Evolutionary conservation across 2,113 vertebrate genomes (phyloP).

Genomic region (Spea multiplicata): DNA sequence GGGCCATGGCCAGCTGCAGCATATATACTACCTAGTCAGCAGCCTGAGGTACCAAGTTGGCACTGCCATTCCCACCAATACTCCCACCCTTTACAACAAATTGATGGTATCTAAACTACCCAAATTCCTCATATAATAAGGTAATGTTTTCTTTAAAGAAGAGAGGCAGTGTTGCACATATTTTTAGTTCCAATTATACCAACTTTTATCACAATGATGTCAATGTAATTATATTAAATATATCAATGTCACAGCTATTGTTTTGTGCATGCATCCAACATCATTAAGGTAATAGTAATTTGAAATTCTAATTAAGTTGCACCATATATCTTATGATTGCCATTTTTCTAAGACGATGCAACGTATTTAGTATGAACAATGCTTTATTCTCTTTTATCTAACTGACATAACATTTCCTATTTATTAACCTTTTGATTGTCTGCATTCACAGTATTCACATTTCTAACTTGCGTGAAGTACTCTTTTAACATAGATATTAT

Average conservation of each 20-base stretch:
- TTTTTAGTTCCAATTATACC: too few relatives aligned
- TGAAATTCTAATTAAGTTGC: slow-evolving; percentile 34
- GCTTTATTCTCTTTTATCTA: neutral
- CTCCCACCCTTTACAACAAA: too few relatives aligned
- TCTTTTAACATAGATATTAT: slow-evolving; percentile 53
- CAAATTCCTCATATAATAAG: too few relatives aligned
- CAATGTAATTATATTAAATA: slow-evolving; percentile 21
- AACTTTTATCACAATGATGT: neutral
- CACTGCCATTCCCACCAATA: too few relatives aligned
- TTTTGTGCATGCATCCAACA: neutral
- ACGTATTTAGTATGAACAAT: slow-evolving; percentile 3
- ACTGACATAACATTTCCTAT: neutral
- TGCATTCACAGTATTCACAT: slow-evolving; percentile 60
- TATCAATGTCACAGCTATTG: slow-evolving; percentile 3
- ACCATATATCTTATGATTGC: neutral
- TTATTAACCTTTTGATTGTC: slow-evolving; percentile 51
- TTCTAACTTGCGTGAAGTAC: slow-evolving; percentile 51
- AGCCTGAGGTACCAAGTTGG: too few relatives aligned
- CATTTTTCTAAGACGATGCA: slow-evolving; percentile 8
- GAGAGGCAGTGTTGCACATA: too few relatives aligned
- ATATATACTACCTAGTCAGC: too few relatives aligned
- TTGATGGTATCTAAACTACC: too few relatives aligned
- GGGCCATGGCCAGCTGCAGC: too few relatives aligned
- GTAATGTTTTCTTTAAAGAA: too few relatives aligned
- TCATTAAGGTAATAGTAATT: slow-evolving; percentile 8